Evolutionary conservation across 23 tunicate genomes (phyloP).

Genomic region (Trididemnum nubilum): DNA sequence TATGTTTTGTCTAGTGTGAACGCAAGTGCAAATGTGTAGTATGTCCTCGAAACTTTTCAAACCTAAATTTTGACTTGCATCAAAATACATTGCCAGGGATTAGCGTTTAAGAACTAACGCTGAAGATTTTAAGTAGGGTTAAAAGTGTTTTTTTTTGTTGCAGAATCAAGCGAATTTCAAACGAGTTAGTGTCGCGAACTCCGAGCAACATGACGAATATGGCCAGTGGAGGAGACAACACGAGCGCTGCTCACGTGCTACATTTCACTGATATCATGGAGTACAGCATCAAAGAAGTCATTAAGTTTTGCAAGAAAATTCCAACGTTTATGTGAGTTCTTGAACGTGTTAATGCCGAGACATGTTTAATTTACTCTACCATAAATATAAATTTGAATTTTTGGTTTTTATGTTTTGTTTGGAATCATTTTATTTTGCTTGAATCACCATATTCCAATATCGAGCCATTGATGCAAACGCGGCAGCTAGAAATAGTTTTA

Average conservation of each 20-base stretch:
- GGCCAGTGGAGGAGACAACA: background rate
- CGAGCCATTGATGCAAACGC: too few species aligned
- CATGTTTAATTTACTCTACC: background rate
- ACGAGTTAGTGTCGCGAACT: constrained; percentile 62
- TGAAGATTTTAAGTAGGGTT: too few species aligned
- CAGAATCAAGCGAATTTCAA: constrained; percentile 78
- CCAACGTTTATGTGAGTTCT: constrained; percentile 44
- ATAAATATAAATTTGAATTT: background rate
- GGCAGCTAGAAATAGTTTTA: too few species aligned
- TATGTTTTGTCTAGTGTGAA: too few species aligned
- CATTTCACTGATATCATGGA: constrained; percentile 98
- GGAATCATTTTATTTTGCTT: too few species aligned
- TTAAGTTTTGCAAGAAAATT: constrained; percentile 89
- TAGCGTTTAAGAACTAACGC: too few species aligned
- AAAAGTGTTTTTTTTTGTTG: too few species aligned
- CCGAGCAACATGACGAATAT: constrained; percentile 70
- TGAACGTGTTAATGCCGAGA: background rate
- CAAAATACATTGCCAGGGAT: too few species aligned
- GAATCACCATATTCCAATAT: too few species aligned
- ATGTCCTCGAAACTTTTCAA: too few species aligned
- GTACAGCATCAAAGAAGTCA: constrained; percentile 85
- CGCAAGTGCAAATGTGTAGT: too few species aligned
- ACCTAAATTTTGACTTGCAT: too few species aligned
- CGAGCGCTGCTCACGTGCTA: constrained; percentile 55
- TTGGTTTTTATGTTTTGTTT: background rate